Base-by-base conservation (phyloP, 2,113 vertebrate genomes). In the Heptranchias perlo region DNA sequence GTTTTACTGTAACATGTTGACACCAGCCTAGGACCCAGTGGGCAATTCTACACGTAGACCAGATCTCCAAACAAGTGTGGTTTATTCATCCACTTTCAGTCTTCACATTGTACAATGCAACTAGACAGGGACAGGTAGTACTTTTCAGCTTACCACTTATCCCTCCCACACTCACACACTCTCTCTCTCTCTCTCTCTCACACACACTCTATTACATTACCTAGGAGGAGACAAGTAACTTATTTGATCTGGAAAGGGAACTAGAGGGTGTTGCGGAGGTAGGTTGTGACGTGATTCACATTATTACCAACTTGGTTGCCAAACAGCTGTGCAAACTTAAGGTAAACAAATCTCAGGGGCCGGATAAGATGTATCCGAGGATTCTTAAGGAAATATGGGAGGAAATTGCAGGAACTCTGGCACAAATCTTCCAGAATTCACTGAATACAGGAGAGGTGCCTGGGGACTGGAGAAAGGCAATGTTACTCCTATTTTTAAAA, bases 401-500 rank as follows among this genome's bases (percentile, higher is more conserved):
- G 54, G 54, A 92, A 61, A 92, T 92, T 92, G 54, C 87, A 61
- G 87, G 28, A 92, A 61, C 87, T 92, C 54, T 92, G 31, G 87
- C 11, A 10, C 86, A 52, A 54, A 58, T 89, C 8, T 91, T 58
- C 52, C 14, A 14, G 52, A 92, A 58, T n/a, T 92, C 14, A 92
- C 87, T 61, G 52, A 92, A 92, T 25, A 61, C 14, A 61, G 47
- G 84, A 52, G 84, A 52, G 47, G 23, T 87, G 47, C 44, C 84
- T 87, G 84, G 84, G 47, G 44, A 52, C 47, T 49, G 54, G 52
- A 58, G 87, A 82, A 82, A 82, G 44, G 78, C 39, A 82, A 92
- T 92, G 35, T 58, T n/a, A 58, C 31, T 92, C 14, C 28, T 92
- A 14, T 39, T 58, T 58, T 92, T 49, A n/a, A n/a, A 92, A 92